Evolutionary conservation across 2,113 vertebrate species (phyloP), one percentile per base, ranked within the genome.

Genomic region (Pantherophis guttatus): DNA sequence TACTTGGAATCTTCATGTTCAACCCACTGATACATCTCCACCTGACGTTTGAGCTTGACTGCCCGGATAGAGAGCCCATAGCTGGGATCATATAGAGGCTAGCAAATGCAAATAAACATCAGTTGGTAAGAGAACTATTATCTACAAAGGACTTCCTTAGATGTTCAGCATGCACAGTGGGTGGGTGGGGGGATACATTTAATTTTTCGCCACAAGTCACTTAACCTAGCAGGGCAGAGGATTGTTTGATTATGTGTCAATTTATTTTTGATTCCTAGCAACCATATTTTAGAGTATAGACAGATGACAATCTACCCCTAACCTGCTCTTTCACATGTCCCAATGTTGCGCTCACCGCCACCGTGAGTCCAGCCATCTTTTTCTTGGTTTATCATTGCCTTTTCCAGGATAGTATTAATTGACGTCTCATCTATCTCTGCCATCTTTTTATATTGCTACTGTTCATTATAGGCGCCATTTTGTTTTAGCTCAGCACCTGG

Each of bases 11-110:
- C 99, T 81, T 97, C 98, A 29, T 98, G 97, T 92, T 99, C 99
- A 90, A 99, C 98, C 99, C 99, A 99, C 93, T 99, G 99, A 95
- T 99, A 99, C 99, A 99, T 99, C 97, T 99, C 99, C 96, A 99
- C 99, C 0, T 98, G 97, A 86, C 99, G 98, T 93, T 98, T 98
- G 89, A 99, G 97, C 93, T 99, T 99, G 97, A 98, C 99, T 0
- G 99, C 98, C 4, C 98, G 98, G 90, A 99, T 97, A 70, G 96
- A 96, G 91, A 99, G 97, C 19, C 97, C 98, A 86, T 99, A 99
- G 98, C 99, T 99, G 44, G 99, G 99, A 94, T 99, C 99, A 96
- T 98, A 98, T 58, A 99, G 97, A 62, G 99, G 98, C 99, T 99
- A 90, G 87, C 81, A 44, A 94, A 94, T 90, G 81, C 53, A 24